Evolutionary conservation across 2,888 invertebrate species (phyloP), one percentile per base, ranked within the genome.

Genomic region (Iphiclides podalirius): DNA sequence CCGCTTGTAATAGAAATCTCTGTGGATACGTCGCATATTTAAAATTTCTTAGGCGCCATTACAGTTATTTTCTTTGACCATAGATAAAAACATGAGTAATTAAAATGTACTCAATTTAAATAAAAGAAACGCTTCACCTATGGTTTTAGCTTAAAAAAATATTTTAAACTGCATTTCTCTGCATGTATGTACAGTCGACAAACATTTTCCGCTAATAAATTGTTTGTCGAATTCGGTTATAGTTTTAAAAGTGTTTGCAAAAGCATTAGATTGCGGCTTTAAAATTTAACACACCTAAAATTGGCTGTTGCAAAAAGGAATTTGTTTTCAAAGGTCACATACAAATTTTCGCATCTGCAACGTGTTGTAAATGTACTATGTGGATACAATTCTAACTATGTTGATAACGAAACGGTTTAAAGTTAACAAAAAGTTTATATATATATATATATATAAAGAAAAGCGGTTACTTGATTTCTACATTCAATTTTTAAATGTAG

Each of bases 101-200:
- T 20, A 20, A 20, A 20, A 20, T n/a, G n/a, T n/a, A n/a, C n/a
- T n/a, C n/a, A 20, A 20, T 20, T 3, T 4, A 20, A 20, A 20
- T 20, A 20, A 20, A 20, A 20, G 20, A 6, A 20, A 20, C 4
- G 20, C 6, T 4, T 4, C 6, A 6, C 3, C 6, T 4, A 20
- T 4, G 20, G 20, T 20, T 20, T 20, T 20, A 4, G 6, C 20
- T 4, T 3, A 4, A 20, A 20, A 20, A 20, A 20, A 38, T 4
- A 0, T 38, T 20, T 38, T 9, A n/a, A 38, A n/a, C 14, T 48
- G 41, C 34, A 52, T 52, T 54, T 40, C 37, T 12, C 20, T 17
- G 20, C 11, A 8, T 17, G 20, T 20, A 4, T 9, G 16, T 37
- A n/a, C 11, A 37, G 3, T n/a, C 8, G 11, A 17, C 38, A 38